Conservation (phyloP, 2,797 vertebrate genomes). For the Premnoplex brunnescens region DNA sequence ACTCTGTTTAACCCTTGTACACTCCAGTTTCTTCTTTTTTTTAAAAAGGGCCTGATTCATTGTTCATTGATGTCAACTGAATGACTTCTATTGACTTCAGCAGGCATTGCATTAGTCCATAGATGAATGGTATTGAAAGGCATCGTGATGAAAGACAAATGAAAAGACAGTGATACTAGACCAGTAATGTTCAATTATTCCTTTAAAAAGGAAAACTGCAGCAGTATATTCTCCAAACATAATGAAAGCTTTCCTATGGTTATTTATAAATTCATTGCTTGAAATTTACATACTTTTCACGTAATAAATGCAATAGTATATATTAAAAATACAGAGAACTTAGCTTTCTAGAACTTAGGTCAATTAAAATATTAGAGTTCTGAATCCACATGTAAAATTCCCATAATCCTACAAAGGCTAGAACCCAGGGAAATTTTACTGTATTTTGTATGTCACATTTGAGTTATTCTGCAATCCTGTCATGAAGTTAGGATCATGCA, state of each 20-base stretch:
- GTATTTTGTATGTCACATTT: neutral
- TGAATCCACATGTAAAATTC: neutral
- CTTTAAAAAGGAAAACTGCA: neutral
- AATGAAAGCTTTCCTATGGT: neutral
- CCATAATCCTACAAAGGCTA: neutral
- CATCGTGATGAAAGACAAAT: constrained; percentile 50
- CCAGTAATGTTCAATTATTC: constrained; percentile 1
- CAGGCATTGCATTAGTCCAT: constrained; percentile 48
- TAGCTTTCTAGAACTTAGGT: neutral
- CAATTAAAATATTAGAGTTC: neutral
- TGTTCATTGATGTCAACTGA: constrained; percentile 55
- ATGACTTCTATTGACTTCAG: constrained; percentile 62
- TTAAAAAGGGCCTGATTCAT: constrained; percentile 47
- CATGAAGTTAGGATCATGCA: neutral
- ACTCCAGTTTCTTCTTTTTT: constrained; percentile 44
- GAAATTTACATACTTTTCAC: neutral
- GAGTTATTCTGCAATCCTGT: neutral
- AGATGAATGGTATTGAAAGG: constrained; percentile 62
- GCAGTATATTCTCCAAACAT: neutral
- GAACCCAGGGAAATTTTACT: neutral
- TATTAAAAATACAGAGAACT: neutral
- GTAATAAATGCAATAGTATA: neutral
- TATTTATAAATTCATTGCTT: neutral
- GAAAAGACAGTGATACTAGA: constrained; percentile 29
- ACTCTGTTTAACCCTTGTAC: constrained; percentile 56